These are phyloP conservation scores for Drosophila acutilabella DNA, from an alignment of 2,888 invertebrate species.

Conservation along the genomic window DNA sequence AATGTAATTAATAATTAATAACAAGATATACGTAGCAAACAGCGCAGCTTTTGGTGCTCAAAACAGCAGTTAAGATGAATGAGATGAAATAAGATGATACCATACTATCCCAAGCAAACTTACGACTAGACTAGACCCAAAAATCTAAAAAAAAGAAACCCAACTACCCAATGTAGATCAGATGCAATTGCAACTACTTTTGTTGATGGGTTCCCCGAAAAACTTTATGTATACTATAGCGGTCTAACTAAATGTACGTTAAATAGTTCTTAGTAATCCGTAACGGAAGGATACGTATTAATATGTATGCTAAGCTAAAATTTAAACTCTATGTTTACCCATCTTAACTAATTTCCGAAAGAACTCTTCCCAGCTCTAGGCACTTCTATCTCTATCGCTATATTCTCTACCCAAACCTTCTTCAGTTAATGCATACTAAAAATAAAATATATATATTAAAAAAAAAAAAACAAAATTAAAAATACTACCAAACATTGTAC, in stretches of 20 bases:
- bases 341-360: slow-evolving; percentile 52
- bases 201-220: slow-evolving; percentile 13
- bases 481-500: slow-evolving; percentile 63
- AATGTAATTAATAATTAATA: slow-evolving; percentile 57
- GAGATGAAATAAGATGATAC: slow-evolving; percentile 43
- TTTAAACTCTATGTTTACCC: slow-evolving; percentile 52
- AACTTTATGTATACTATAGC: slow-evolving; percentile 67
- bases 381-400: slow-evolving; percentile 34
- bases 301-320: slow-evolving; percentile 62
- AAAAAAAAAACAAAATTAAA: slow-evolving; percentile 5
- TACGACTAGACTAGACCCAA: slow-evolving; percentile 41
- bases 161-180: slow-evolving; percentile 12
- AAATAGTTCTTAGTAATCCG: slow-evolving; percentile 71
- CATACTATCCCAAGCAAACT: slow-evolving; percentile 45
- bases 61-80: slow-evolving; percentile 38
- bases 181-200: slow-evolving; percentile 10
- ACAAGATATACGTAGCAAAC: slow-evolving; percentile 48
- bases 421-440: slow-evolving; percentile 75
- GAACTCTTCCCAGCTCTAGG: slow-evolving; percentile 49
- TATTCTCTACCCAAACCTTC: slow-evolving; percentile 46
- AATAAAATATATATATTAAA: slow-evolving; percentile 24
- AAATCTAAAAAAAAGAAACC: neutral
- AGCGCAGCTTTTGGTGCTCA: slow-evolving; percentile 73
- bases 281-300: slow-evolving; percentile 63
- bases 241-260: slow-evolving; percentile 69